A percentile compares a stretch with the other conserved stretches of the same genome.
phyloP scores from a whole-genome alignment of 64 coral and sea anemone species.

The Catalaphyllia jardinei region DNA sequence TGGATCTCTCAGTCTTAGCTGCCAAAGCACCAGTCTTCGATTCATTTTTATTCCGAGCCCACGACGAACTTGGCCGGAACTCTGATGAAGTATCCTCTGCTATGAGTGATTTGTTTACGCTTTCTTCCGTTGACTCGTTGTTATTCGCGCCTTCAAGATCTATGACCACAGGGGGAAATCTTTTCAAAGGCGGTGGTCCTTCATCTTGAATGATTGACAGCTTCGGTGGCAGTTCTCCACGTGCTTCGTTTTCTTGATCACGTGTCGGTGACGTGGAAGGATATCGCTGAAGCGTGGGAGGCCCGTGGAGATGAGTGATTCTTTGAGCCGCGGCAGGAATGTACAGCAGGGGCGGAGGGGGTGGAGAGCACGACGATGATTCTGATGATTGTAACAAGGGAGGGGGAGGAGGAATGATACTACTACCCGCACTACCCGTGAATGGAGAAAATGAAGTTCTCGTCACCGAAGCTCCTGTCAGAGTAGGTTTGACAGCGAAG shows the following conservation, averaged over 20 bases:
- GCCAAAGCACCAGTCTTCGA: not conserved
- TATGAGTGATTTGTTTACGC: not conserved
- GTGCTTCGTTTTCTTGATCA: slow-evolving; percentile 3
- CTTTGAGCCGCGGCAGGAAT: slow-evolving; percentile 85
- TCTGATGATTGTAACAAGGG: not conserved
- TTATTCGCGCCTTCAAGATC: not conserved
- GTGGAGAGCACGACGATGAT: slow-evolving; percentile 62
- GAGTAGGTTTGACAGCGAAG: slow-evolving; percentile 11
- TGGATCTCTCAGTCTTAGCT: not conserved
- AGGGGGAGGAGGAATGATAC: slow-evolving; percentile 1
- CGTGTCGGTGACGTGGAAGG: slow-evolving; percentile 24
- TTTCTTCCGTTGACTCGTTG: no score
- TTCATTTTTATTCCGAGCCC: not conserved
- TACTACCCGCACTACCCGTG: not conserved
- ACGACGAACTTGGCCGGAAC: not conserved
- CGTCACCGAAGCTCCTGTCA: not conserved
- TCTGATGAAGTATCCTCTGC: not conserved
- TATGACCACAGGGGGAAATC: slow-evolving; percentile 19
- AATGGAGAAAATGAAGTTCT: slow-evolving; percentile 12
- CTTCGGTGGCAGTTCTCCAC: not conserved
- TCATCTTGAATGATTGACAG: slow-evolving; percentile 8
- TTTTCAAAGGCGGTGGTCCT: slow-evolving; percentile 29
- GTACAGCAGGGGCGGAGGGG: slow-evolving; percentile 78
- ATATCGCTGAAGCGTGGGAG: slow-evolving; percentile 73
- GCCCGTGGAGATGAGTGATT: slow-evolving; percentile 84